Base-by-base conservation (phyloP, 2,888 invertebrate species). In the Agonopterix arenella region DNA sequence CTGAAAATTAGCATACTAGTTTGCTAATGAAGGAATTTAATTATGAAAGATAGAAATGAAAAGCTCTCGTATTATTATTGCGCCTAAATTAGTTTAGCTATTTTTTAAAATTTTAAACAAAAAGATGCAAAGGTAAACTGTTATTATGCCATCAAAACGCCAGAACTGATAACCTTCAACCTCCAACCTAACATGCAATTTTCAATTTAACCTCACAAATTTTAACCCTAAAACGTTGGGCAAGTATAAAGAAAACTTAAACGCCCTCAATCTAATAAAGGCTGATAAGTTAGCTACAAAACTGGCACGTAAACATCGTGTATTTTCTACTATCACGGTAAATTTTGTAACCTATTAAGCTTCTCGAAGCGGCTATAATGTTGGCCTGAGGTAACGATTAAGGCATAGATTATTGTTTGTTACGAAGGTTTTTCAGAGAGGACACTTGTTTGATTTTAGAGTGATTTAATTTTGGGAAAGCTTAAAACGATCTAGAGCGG, bases 301-400 rank as follows among this genome's bases (percentile, higher is more conserved):
- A 75, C 74, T 60, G 70, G 78, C 84, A 84, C 83, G 84, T 84
- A 80, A 83, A 78, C 78, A 73, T 73, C 78, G 76, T 88, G 83
- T 84, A 84, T 85, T 84, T 84, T 84, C 80, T 54, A 48, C 80
- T 81, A 86, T 84, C 85, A 76, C 77, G 83, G 79, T 84, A 84
- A 85, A 88, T 89, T 88, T 84, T 84, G 85, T 80, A 76, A 85
- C 83, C 88, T 88, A 88, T 89, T 88, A 86, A 85, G 83, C 83
- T 85, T 76, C 84, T 83, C 78, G 84, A 81, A 84, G 84, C 84
- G 80, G 83, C 86, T 75, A 81, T 88, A 84, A 85, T 79, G 86
- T 83, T 86, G 78, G 86, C 88, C 88, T 70, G 86, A 84, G 84
- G 88, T 80, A 83, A 78, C 85, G 85, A 86, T 88, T 84, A 80